Conservation (phyloP, 37 sponge, comb jelly and placozoan species). For the Beroe forskalii region DNA sequence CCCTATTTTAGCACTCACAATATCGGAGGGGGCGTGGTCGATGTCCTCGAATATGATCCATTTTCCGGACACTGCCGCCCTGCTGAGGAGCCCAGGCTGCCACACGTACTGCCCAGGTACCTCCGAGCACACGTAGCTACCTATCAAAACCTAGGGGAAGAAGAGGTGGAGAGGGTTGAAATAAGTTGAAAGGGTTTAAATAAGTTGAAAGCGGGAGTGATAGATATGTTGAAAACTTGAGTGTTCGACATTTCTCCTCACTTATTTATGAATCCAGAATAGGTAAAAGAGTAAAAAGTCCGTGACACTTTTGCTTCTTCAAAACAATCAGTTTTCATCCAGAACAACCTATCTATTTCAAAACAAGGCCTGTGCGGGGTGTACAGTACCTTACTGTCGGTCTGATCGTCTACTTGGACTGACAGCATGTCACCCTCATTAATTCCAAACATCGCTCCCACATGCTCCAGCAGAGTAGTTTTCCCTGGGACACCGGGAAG, state of each 20-base stretch:
- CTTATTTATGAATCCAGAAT: no score
- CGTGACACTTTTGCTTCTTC: no score
- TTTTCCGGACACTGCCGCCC: conserved; percentile 8
- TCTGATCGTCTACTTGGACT: conserved; percentile 35
- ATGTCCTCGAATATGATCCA: conserved; percentile 61
- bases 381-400: conserved; percentile 39
- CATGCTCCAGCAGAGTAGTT: neutral
- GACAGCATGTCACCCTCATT: conserved; percentile 1
- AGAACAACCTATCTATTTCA: no score
- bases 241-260: no score
- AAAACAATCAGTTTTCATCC: no score
- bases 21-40: conserved; percentile 50
- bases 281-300: no score
- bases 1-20: conserved; percentile 26
- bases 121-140: neutral
- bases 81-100: conserved; percentile 15
- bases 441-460: neutral
- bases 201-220: no score
- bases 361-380: no score
- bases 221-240: no score
- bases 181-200: no score
- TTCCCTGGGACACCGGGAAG: conserved; percentile 15
- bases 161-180: no score
- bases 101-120: conserved; percentile 30
- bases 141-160: neutral